Evolutionary conservation across 2,113 vertebrate genomes (phyloP).

Genomic region (Cygnus atratus): DNA sequence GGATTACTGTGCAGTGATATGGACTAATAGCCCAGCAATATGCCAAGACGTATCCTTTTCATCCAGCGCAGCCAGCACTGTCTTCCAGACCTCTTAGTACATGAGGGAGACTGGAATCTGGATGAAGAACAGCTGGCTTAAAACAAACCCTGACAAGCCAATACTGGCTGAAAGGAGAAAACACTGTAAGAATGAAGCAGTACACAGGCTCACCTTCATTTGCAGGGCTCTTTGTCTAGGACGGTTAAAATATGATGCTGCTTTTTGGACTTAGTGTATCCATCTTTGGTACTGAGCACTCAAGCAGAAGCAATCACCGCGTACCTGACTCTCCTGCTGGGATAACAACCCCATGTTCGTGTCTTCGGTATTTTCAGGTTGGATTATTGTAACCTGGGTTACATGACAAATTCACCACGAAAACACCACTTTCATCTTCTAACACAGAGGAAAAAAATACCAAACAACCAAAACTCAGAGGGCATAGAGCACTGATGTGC

Average conservation of each 20-base stretch:
- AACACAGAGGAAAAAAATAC: not conserved
- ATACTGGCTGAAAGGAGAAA: slow-evolving; percentile 17
- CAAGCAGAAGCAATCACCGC: not conserved
- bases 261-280: not conserved
- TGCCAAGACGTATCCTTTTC: slow-evolving; percentile 53
- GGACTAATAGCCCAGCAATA: slow-evolving; percentile 15
- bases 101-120: slow-evolving; percentile 44
- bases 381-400: not conserved
- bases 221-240: not conserved
- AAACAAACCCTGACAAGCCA: slow-evolving; percentile 4
- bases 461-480: not conserved
- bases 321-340: not conserved
- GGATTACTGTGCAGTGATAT: not conserved
- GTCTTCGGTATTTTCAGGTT: not conserved
- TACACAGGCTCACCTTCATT: not conserved
- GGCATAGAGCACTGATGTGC: not conserved
- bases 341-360: not conserved
- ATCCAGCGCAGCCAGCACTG: slow-evolving; percentile 13
- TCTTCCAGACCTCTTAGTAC: slow-evolving; percentile 58
- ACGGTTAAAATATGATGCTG: not conserved
- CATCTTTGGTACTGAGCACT: not conserved
- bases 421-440: not conserved
- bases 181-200: not conserved
- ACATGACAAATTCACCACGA: not conserved
- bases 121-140: slow-evolving; percentile 56